phyloP scores from a whole-genome alignment of 2,888 invertebrate species.

The Eilema caniola region DNA sequence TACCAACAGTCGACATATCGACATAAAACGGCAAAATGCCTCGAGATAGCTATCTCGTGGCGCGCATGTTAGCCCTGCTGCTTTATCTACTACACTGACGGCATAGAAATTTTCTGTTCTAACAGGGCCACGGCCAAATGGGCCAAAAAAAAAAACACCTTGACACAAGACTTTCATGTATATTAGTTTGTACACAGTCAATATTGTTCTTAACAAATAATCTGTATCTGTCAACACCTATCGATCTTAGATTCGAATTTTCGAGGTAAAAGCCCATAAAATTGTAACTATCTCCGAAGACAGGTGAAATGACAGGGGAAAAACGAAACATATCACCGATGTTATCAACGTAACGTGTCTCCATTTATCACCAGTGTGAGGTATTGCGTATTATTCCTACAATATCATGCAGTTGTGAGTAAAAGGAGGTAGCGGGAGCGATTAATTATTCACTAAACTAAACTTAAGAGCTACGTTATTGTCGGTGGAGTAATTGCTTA shows the following conservation, averaged over 20 bases:
- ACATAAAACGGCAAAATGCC: no score
- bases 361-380: conserved; percentile 69
- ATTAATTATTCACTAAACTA: not conserved
- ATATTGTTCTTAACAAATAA: conserved; percentile 2
- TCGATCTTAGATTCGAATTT: conserved; percentile 6
- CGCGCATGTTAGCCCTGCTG: no score
- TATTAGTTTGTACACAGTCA: not conserved
- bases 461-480: no score
- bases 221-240: not conserved
- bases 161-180: not conserved
- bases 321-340: conserved; percentile 61
- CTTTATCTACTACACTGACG: no score
- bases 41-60: no score
- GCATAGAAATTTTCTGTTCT: no score
- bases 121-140: no score
- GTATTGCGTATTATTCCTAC: conserved; percentile 69
- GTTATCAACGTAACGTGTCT: conserved; percentile 66
- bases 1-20: no score
- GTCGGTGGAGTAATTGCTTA: no score
- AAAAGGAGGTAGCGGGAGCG: conserved; percentile 31
- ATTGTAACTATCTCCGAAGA: conserved; percentile 24
- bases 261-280: conserved; percentile 21
- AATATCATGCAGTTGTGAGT: conserved; percentile 52
- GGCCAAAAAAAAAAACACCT: no score
- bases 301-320: conserved; percentile 53